Evolutionary conservation across 92 coral and sea anemone genomes (phyloP).

Genomic region (Parazoanthus swiftii): DNA sequence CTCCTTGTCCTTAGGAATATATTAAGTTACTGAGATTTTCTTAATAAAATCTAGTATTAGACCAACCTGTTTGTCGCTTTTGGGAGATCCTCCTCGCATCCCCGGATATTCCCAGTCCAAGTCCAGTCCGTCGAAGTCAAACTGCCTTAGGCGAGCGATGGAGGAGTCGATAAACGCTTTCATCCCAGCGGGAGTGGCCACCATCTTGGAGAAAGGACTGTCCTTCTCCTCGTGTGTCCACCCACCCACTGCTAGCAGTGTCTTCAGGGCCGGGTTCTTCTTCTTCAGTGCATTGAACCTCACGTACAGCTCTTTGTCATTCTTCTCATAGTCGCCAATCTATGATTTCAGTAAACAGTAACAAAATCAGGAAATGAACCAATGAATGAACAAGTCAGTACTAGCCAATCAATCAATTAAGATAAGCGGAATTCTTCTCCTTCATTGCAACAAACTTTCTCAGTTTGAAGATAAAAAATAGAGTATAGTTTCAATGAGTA

Average conservation of each 20-base stretch:
- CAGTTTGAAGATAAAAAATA: too few relatives aligned
- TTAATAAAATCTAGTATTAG: background rate
- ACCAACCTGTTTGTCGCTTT: conserved; percentile 64
- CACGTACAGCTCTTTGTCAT: background rate
- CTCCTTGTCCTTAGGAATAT: too few relatives aligned
- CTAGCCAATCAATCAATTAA: background rate
- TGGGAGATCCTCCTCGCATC: conserved; percentile 84
- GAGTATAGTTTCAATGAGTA: too few relatives aligned
- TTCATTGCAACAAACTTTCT: too few relatives aligned
- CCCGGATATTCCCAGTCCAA: too few relatives aligned
- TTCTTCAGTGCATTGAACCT: conserved; percentile 67
- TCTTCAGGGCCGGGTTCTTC: conserved; percentile 76
- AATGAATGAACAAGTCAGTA: background rate
- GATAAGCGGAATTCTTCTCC: too few relatives aligned
- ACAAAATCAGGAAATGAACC: background rate
- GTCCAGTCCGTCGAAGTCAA: too few relatives aligned
- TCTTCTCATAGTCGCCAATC: conserved; percentile 27
- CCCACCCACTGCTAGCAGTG: conserved; percentile 85
- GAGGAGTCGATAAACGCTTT: too few relatives aligned
- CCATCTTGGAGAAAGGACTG: conserved; percentile 91
- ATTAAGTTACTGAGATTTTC: too few relatives aligned
- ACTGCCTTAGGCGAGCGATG: too few relatives aligned
- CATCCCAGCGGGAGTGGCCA: too few relatives aligned
- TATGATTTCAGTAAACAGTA: background rate
- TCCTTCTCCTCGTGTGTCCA: conserved; percentile 88